Evolutionary conservation across 1,140 invertebrate genomes (phyloP).

Genomic region (Saccostrea cuccullata): DNA sequence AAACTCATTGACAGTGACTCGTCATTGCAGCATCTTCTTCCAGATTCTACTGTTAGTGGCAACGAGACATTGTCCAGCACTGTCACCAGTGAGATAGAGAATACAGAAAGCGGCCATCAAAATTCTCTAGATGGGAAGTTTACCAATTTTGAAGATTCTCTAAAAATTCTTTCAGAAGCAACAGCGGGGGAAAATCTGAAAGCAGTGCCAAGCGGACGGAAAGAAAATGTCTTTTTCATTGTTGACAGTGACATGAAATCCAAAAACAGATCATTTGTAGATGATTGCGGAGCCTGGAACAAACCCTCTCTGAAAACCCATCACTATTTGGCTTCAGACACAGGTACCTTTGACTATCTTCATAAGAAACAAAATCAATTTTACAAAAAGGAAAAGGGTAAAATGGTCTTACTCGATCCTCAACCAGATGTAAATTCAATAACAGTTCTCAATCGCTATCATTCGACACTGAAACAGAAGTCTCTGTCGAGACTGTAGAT

Average conservation of each 20-base stretch:
- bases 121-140: too few relatives aligned
- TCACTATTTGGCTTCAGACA: not conserved
- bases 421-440: not conserved
- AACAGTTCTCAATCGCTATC: not conserved
- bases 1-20: too few relatives aligned
- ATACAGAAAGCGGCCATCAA: too few relatives aligned
- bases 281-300: not conserved
- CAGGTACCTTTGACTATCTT: not conserved
- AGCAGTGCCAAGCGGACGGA: not conserved
- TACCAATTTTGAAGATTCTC: too few relatives aligned
- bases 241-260: not conserved
- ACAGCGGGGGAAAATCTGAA: not conserved
- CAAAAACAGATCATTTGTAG: not conserved
- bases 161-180: too few relatives aligned
- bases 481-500: too few relatives aligned
- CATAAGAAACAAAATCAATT: conserved; percentile 7
- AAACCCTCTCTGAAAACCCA: not conserved
- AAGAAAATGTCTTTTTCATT: not conserved
- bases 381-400: not conserved
- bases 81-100: too few relatives aligned
- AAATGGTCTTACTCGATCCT: not conserved
- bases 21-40: too few relatives aligned
- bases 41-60: too few relatives aligned
- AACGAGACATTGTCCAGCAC: too few relatives aligned
- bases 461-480: not conserved